Base-by-base conservation (phyloP, 2,888 invertebrate species). In the Lysandra coridon region DNA sequence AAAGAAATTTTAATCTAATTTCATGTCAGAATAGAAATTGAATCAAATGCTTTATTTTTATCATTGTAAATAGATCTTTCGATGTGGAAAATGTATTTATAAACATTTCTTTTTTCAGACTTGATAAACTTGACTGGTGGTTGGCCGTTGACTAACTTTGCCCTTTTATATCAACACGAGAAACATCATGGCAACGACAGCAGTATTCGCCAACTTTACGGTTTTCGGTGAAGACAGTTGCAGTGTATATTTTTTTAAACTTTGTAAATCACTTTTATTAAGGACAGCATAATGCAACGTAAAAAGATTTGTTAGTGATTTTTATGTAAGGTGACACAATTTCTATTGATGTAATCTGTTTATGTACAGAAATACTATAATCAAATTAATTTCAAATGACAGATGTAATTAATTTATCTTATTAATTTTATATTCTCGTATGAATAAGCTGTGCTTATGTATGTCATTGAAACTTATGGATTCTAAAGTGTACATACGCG, bases 201-300 rank as follows among this genome's bases (percentile, higher is more conserved):
- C 78, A 60, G 75, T 79, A 80, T 81, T 80, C 79, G 78, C 75
- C 75, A 75, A 78, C 76, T 69, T 69, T 78, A 80, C 80, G 78
- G 80, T 83, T 81, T 78, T 80, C 82, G 82, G 86, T 88, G 86
- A 87, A 88, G 84, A 85, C 87, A 86, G 87, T 88, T 88, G 90
- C 90, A 90, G 87, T 94, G 93, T 94, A 94, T 92, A 93, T 93
- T 93, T 93, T 93, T 93, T 92, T 89, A 92, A 57, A 93, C 91
- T 91, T 88, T 92, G 90, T 91, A 92, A 91, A 93, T 90, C 88
- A 85, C 88, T 87, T 90, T 87, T 86, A 85, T 84, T 85, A 85
- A 44, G 86, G 87, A 89, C 87, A 84, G 83, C 86, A 85, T 84
- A 86, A 81, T 80, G 79, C 75, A 79, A 80, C 64, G 53, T 78